Conservation (phyloP, 2,888 invertebrate species). For the Drosophila emarginata region DNA sequence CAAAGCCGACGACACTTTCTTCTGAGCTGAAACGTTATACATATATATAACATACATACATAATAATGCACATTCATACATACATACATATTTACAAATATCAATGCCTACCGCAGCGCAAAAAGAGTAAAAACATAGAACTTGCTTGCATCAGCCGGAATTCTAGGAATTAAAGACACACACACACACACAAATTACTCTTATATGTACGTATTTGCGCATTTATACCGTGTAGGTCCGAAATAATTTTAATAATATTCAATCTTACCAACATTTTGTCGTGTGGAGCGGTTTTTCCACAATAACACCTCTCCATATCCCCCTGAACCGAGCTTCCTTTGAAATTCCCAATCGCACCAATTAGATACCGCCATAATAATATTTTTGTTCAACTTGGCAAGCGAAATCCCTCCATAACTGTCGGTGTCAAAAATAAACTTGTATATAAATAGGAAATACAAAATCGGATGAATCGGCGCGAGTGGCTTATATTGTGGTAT, state of each 20-base stretch:
- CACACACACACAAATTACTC: background rate
- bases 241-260: background rate
- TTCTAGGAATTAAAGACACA: constrained; percentile 31
- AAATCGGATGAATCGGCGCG: background rate
- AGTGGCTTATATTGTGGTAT: background rate
- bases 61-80: too few species aligned
- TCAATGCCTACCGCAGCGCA: background rate
- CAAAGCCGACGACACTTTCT: too few species aligned
- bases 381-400: background rate
- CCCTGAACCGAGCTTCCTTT: constrained; percentile 87
- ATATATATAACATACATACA: too few species aligned
- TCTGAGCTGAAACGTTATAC: too few species aligned
- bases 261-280: constrained; percentile 85
- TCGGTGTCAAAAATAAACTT: background rate
- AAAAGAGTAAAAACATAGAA: constrained; percentile 13
- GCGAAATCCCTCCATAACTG: constrained; percentile 14
- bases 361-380: background rate
- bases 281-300: constrained; percentile 86
- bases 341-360: constrained; percentile 81
- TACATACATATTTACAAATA: background rate
- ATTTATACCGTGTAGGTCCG: background rate
- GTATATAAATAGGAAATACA: background rate
- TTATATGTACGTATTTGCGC: constrained; percentile 6
- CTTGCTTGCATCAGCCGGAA: constrained; percentile 37
- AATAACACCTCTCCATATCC: constrained; percentile 89